Evolutionary conservation across 2,113 vertebrate species (phyloP), one percentile per base, ranked within the genome.

Genomic region (Stictonetta naevosa): DNA sequence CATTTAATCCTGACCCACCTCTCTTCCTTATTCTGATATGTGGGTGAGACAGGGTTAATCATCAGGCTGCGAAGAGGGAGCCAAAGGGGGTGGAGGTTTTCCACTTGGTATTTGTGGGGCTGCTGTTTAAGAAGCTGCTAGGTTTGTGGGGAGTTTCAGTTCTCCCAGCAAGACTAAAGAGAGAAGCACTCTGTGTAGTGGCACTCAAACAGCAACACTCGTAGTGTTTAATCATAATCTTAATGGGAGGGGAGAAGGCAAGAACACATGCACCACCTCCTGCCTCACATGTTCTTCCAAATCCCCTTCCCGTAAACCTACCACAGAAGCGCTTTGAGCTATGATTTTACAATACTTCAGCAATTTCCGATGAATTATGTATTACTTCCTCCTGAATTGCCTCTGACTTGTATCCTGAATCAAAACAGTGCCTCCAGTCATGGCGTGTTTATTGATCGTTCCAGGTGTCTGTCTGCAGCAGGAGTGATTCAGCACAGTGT

Each of bases 321-420:
- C n/a, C 31, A 5, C 60, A 62, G 74, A 44, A 60, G 20, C 12
- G 14, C 52, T 66, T 79, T n/a, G 20, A 55, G 36, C 44, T 56
- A 1, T 11, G n/a, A 19, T 82, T 83, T 55, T 50, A 66, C 14
- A 44, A 5, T 22, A 58, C 10, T n/a, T 58, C 31, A 76, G 31
- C 15, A 33, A 5, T 76, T 87, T 72, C 55, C 2, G 1, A 19
- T 64, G 52, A 55, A 2, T 6, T 52, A 0, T 6, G 6, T 23
- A 9, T 79, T 78, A 29, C 19, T 75, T 56, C 55, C 16, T 73
- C 31, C 44, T 73, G 77, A 34, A 25, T 34, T 68, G n/a, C 44
- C 14, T 52, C 53, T 40, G 62, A 10, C 38, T 17, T 7, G 0
- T 31, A 20, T 34, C 44, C 34, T 10, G 48, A 64, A 53, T 64